phyloP scores from a whole-genome alignment of 2,113 vertebrate genomes.

The Gymnarchus niloticus region DNA sequence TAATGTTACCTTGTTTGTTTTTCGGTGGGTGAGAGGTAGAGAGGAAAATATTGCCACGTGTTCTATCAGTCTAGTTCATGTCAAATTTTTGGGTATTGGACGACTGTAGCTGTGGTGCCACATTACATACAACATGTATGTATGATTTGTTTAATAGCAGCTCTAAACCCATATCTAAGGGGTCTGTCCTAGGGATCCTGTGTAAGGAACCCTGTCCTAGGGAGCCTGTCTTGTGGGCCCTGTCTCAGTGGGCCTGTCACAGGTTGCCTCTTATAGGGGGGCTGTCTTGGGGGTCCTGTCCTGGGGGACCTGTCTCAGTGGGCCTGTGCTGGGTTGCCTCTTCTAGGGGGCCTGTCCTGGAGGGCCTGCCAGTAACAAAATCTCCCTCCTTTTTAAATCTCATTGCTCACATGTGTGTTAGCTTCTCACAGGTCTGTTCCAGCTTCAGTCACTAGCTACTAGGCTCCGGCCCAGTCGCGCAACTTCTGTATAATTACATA shows the following conservation, averaged over 20 bases:
- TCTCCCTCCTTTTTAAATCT: not conserved
- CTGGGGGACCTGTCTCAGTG: too few relatives aligned
- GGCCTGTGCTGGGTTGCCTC: too few relatives aligned
- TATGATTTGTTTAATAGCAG: slow-evolving; percentile 33
- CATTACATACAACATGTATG: slow-evolving; percentile 18
- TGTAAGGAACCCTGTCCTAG: not conserved
- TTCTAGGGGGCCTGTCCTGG: not conserved
- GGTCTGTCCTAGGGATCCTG: slow-evolving; percentile 6
- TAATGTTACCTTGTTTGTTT: not conserved
- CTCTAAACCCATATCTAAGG: slow-evolving; percentile 27
- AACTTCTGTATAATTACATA: not conserved
- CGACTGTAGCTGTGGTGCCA: not conserved
- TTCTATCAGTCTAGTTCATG: not conserved
- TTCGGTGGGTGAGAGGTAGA: not conserved
- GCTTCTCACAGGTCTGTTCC: not conserved
- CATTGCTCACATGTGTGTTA: not conserved
- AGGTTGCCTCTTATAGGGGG: too few relatives aligned
- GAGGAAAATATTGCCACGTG: not conserved
- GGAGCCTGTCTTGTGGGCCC: not conserved
- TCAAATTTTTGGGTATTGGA: not conserved
- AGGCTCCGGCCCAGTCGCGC: not conserved
- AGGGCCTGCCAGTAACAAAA: not conserved
- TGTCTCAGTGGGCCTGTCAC: not conserved
- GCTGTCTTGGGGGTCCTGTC: too few relatives aligned
- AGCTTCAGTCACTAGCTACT: not conserved